Conservation (phyloP, 2,113 vertebrate species). For the Recurvirostra avosetta region DNA sequence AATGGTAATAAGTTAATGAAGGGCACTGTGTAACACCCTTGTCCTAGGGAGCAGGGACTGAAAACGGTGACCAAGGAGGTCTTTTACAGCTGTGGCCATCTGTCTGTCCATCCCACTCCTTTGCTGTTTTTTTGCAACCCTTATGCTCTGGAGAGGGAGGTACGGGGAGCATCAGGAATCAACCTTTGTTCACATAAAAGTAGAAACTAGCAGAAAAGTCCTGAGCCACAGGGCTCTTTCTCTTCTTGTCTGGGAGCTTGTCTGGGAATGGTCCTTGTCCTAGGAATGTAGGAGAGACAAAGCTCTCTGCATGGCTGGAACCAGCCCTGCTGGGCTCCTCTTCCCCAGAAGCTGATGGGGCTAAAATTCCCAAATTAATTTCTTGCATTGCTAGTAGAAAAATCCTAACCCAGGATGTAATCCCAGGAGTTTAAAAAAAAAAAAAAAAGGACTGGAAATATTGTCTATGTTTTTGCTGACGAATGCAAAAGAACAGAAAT, state of each 20-base stretch:
- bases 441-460: neutral
- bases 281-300: neutral
- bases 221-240: neutral
- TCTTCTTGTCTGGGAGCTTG: neutral
- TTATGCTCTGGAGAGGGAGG: neutral
- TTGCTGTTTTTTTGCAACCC: neutral
- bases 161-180: neutral
- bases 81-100: too few species aligned
- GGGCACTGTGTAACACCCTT: neutral
- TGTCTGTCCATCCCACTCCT: accelerated
- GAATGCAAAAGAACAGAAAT: neutral
- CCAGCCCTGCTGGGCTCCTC: neutral
- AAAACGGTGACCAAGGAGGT: neutral
- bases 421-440: neutral
- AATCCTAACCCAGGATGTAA: neutral
- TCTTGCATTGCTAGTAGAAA: neutral
- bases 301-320: neutral
- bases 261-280: neutral
- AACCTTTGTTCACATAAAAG: neutral
- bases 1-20: neutral
- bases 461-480: neutral
- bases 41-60: neutral
- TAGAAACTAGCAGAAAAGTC: neutral
- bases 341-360: neutral
- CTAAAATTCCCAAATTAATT: neutral